Evolutionary conservation across 1,140 invertebrate genomes (phyloP), one percentile per base, ranked within the genome.

Genomic region (Heterodera schachtii): DNA sequence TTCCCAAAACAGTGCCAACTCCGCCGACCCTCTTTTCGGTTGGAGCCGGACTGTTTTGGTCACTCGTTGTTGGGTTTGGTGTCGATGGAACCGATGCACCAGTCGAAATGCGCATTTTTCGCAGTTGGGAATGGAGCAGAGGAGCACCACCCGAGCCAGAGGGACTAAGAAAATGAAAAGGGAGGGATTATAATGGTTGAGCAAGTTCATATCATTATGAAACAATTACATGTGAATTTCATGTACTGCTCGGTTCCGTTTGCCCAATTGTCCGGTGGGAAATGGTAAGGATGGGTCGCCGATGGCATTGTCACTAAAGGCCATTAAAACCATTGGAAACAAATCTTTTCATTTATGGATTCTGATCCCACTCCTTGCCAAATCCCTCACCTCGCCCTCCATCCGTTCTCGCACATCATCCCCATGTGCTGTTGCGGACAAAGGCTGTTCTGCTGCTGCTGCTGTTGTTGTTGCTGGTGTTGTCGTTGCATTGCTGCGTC

Each of bases 241-340:
- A 44, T 78, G 70, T 3, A 81, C 67, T 8, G 78, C 85, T 66
- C 80, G 74, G 43, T 70, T 85, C 21, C 75, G 82, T 46, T 85
- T 76, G 5, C 86, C 80, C 64, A 86, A 60, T 47, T 85, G 83
- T 21, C 86, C 86, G 13, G 87, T 88, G 1, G 87, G 86, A 75
- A 87, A 87, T 41, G 83, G 47, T 8, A 79, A 64, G 16, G 85
- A 47, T 11, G 85, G 79, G 73, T 87, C 87, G 60, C 87, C 76
- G 67, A 84, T 86, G 16, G 86, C 52, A 87, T 86, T 86, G 74
- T 87, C 86, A 73, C 85, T 86, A 52, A 75, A 75, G 9, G n/a
- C n/a, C n/a, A n/a, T n/a, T n/a, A n/a, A n/a, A n/a, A n/a, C n/a
- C n/a, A n/a, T n/a, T n/a, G n/a, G n/a, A n/a, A n/a, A n/a, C n/a